These are phyloP conservation scores for Oncorhynchus mykiss DNA, from an alignment of 2,113 vertebrate species.

Conservation along the genomic window DNA sequence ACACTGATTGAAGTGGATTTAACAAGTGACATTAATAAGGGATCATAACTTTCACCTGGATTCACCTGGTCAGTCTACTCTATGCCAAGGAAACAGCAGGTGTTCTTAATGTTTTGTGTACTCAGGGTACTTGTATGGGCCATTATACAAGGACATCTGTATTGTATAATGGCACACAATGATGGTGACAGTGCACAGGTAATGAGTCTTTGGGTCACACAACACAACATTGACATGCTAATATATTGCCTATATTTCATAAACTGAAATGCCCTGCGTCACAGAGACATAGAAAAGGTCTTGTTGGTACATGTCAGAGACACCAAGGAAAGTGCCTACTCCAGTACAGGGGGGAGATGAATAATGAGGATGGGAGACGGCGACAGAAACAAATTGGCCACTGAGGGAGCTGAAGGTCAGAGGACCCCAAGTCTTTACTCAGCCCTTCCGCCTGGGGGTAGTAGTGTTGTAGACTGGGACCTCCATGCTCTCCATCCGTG, in stretches of 20 bases:
- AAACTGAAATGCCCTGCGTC: slow-evolving; percentile 3
- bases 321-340: slow-evolving; percentile 30
- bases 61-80: too few relatives aligned
- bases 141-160: too few relatives aligned
- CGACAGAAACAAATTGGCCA: slow-evolving; percentile 67
- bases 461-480: slow-evolving; percentile 24
- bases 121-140: too few relatives aligned
- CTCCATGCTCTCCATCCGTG: background rate
- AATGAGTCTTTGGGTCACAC: background rate
- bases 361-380: slow-evolving; percentile 33
- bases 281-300: slow-evolving; percentile 18
- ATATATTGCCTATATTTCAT: background rate
- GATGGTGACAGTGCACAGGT: background rate
- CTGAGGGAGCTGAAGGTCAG: slow-evolving; percentile 54
- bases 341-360: slow-evolving; percentile 17
- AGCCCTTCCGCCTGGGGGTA: slow-evolving; percentile 36
- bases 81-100: too few relatives aligned
- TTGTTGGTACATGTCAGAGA: background rate
- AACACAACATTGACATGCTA: background rate
- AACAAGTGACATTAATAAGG: too few relatives aligned
- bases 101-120: too few relatives aligned
- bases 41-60: too few relatives aligned
- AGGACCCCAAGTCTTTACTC: slow-evolving; percentile 41
- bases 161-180: too few relatives aligned
- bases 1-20: too few relatives aligned